Conservation (phyloP, 2,113 vertebrate genomes). For the Apteryx owenii region DNA sequence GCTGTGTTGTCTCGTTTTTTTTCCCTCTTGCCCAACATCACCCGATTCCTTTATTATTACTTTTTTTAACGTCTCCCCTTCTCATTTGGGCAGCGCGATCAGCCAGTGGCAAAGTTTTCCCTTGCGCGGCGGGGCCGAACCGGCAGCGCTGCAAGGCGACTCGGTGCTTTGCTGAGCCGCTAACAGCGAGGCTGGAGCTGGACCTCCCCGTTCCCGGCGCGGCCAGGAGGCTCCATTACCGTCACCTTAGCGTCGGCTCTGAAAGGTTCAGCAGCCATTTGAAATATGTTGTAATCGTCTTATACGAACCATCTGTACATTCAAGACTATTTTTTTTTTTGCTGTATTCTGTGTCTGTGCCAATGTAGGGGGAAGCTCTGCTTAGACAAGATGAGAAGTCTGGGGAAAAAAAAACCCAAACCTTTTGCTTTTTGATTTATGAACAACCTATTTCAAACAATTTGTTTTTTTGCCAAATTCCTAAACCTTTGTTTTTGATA, state of each 20-base stretch:
- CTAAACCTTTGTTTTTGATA: background rate
- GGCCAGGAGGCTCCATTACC: background rate
- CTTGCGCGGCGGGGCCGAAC: background rate
- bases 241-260: background rate
- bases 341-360: background rate
- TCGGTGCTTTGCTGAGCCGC: conserved; percentile 16
- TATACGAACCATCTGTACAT: conserved; percentile 54
- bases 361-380: background rate
- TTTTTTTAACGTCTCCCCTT: background rate
- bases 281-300: conserved; percentile 4
- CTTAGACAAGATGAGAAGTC: background rate
- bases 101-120: background rate
- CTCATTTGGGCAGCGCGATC: background rate
- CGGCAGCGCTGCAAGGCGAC: background rate
- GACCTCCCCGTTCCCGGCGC: conserved; percentile 7
- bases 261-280: background rate
- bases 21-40: background rate
- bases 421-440: background rate
- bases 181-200: background rate
- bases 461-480: background rate
- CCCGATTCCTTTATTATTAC: background rate
- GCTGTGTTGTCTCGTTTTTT: background rate
- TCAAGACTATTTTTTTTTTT: background rate
- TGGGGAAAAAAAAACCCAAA: background rate
- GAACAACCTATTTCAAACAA: background rate